Evolutionary conservation across 2,113 vertebrate genomes (phyloP), one percentile per base, ranked within the genome.

Genomic region (Synchiropus splendidus): DNA sequence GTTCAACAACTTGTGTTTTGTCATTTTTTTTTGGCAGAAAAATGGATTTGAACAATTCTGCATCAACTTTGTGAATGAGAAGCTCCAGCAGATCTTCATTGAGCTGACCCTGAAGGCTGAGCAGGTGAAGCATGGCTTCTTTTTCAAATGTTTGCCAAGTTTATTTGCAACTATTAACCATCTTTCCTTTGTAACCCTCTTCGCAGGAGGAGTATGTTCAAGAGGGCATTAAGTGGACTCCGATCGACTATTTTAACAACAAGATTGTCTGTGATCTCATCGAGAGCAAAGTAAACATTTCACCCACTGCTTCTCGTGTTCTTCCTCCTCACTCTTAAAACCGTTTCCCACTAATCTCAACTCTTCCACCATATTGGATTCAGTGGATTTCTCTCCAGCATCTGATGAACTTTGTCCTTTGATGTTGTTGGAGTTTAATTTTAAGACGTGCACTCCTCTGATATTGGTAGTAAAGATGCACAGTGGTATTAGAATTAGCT

Each of bases 31-130:
- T 58, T 30, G 6, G 46, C 67, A 98, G 95, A 98, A 98, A 97
- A 98, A 98, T 54, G 95, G 95, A 48, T 98, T 98, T 48, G 95
- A 98, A 67, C 95, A 98, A 78, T 98, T 98, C 62, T 98, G 95
- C 78, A 98, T 98, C 79, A 98, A 98, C 85, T 98, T 98, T 39
- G 94, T 98, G 65, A 98, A 98, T 45, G 95, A 98, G 72, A 98
- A 98, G 58, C 77, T 98, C 10, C 95, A 98, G 75, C 95, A 98
- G 80, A 98, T 98, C 54, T 98, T 98, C 77, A 98, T 98, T 43
- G 95, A 98, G 67, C 79, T 98, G 55, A 98, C 95, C 1, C 79
- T 98, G 39, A 98, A 98, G 67, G 93, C 95, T 6, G 95, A 98
- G 68, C 95, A 98, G 93, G 95, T 98, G 83, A 85, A 31, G 6